Base-by-base conservation (phyloP, 2,797 vertebrate species). In the Hozukius guyotensis region DNA sequence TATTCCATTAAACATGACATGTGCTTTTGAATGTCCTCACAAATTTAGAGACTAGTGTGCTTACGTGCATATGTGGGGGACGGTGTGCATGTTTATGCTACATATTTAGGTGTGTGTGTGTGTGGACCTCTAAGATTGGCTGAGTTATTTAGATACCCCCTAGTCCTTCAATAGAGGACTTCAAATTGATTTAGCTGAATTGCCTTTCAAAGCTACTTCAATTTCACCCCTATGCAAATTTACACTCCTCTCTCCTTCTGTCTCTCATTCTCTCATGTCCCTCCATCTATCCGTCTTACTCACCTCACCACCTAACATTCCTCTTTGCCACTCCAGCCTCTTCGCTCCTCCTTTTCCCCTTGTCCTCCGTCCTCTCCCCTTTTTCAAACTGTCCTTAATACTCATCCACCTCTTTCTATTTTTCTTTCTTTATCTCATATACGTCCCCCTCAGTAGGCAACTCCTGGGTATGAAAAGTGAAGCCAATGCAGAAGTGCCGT, bases 141-240 rank as follows among this genome's bases (percentile, higher is more conserved):
- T 77, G 68, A 79, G 67, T 91, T 90, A 88, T 92, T 90, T 88
- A 88, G 84, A 90, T 79, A 82, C 82, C 81, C 75, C 16, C 56
- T 70, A 87, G 88, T 90, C 86, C 90, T 93, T 92, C 85, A 86
- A 75, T 86, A 87, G 89, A 91, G 89, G 88, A 89, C 89, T 90
- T 91, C 79, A 92, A 91, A 92, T 93, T 92, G 92, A 94, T 94
- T 94, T 88, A 90, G 79, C 85, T 88, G 86, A 91, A 91, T 90
- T 91, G 89, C 87, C 88, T 94, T 93, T 91, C 87, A 90, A 86
- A 89, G 82, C 81, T 88, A 87, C 90, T 91, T 91, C 87, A 91
- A 85, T 92, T 91, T 92, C 89, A 92, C 81, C 89, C 83, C 80
- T 55, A 91, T 92, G 90, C 86, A 93, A 90, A 93, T 94, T 74